Base-by-base conservation (phyloP, 2,888 invertebrate genomes). In the Sphinx pinastri region DNA sequence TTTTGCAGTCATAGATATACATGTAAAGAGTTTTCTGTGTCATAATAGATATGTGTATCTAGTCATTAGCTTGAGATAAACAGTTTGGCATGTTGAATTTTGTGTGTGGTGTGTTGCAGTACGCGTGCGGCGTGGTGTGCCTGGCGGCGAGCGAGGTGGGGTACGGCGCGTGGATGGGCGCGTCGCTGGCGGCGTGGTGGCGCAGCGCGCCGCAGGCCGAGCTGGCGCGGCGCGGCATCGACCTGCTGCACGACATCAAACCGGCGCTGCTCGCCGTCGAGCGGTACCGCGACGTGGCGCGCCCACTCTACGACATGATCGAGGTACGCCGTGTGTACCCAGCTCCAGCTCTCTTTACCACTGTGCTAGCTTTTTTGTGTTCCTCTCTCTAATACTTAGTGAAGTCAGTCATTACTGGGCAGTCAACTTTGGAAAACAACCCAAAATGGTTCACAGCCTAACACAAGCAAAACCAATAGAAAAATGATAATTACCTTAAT, bases 101-200 rank as follows among this genome's bases (percentile, higher is more conserved):
- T 25, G 25, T 25, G 38, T 38, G 13, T 12, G 0, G 4, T 47
- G 45, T 60, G 16, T 25, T 76, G 51, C 85, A 89, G 86, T 93
- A 93, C 84, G 83, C 83, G 68, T 84, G 72, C 67, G 93, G 93
- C 75, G 92, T 94, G 84, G 84, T 76, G 75, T 86, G 86, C 79
- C 85, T 93, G 82, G 92, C 87, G 75, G 76, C 82, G 73, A 88
- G 89, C 82, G 93, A 93, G 85, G 82, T 93, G 80, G 88, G 87
- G 76, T 93, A 90, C 88, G 93, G 89, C 79, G 91, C 91, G 78
- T 93, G 93, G 93, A 89, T 93, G 92, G 88, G 83, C 75, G 86
- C 87, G 60, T 91, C 93, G 77, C 87, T 93, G 84, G 86, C 82
- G 80, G 86, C 85, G 75, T 93, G 93, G 93, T 93, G 93, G 93